Base-by-base conservation (phyloP, 2,888 invertebrate species). In the Oeneis ivallda region DNA sequence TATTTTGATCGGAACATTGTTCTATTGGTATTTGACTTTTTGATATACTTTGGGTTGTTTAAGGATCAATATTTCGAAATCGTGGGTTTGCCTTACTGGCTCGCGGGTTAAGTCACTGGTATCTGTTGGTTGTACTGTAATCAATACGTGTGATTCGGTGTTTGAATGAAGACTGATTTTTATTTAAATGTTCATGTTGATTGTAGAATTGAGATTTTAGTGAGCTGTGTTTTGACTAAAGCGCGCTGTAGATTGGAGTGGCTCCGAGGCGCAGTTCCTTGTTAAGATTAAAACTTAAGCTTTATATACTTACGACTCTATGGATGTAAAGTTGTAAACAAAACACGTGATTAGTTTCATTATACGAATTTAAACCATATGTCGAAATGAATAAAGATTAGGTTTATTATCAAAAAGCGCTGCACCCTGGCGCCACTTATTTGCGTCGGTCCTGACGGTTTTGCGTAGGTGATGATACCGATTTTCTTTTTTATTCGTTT, bases 161-260 rank as follows among this genome's bases (percentile, higher is more conserved):
- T 82, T 84, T 86, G 86, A 79, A 82, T 86, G 89, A 90, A 90
- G 90, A 90, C 89, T 91, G 90, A 90, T 71, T 58, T 58, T 58
- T 26, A 58, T 78, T 85, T 81, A 84, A 86, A 79, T 80, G 76
- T 79, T 77, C 78, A 80, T 79, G 78, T 83, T 83, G 78, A 76
- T 74, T 79, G 73, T 75, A 72, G 75, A 76, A 52, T 53, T 41
- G 57, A 58, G 58, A 62, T 66, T 66, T 56, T 60, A 39, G 26
- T 19, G 37, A 39, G 61, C 39, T 50, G 26, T 57, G 43, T 65
- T 60, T 43, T 57, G 47, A 59, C 49, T 50, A 41, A 57, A 43
- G 5, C 43, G n/a, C 37, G 37, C 37, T 9, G 4, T 7, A 8
- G 7, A 8, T 5, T 37, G 37, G 37, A 37, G 37, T 37, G 6